Conservation (phyloP, 2,888 invertebrate species). For the Lamellibrachia columna region DNA sequence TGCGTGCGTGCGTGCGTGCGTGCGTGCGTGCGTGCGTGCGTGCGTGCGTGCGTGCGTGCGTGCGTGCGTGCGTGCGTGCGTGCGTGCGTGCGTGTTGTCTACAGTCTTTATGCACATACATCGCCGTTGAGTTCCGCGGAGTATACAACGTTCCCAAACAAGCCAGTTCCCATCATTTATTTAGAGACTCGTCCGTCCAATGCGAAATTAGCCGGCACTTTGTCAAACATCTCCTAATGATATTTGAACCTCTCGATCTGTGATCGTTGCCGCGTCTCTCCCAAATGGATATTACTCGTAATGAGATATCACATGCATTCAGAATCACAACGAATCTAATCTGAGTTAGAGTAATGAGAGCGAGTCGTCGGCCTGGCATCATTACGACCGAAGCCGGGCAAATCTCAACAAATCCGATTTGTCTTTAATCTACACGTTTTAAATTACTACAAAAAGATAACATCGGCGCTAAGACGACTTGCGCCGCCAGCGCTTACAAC, state of each 20-base stretch:
- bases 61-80: neutral
- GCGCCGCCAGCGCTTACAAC: neutral
- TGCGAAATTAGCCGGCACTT: neutral
- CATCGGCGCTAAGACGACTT: neutral
- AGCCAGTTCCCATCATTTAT: neutral
- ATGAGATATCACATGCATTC: slow-evolving; percentile 1
- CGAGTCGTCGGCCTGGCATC: neutral
- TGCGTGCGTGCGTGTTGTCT: neutral
- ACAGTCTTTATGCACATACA: neutral
- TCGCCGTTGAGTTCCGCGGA: neutral
- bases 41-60: neutral
- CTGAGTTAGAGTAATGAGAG: neutral
- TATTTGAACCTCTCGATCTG: neutral
- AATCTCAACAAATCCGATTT: slow-evolving; percentile 5
- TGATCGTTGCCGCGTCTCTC: neutral
- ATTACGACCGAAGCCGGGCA: neutral
- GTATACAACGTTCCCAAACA: neutral
- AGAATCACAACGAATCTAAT: slow-evolving; percentile 16
- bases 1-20: neutral
- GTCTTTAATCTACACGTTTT: slow-evolving; percentile 11
- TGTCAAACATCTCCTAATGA: slow-evolving; percentile 3
- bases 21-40: neutral
- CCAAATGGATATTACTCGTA: slow-evolving; percentile 9
- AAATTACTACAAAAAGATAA: slow-evolving; percentile 6
- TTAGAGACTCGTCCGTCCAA: neutral